Evolutionary conservation across 2,797 vertebrate genomes (phyloP), one percentile per base, ranked within the genome.

Genomic region (Amniataba percoides): DNA sequence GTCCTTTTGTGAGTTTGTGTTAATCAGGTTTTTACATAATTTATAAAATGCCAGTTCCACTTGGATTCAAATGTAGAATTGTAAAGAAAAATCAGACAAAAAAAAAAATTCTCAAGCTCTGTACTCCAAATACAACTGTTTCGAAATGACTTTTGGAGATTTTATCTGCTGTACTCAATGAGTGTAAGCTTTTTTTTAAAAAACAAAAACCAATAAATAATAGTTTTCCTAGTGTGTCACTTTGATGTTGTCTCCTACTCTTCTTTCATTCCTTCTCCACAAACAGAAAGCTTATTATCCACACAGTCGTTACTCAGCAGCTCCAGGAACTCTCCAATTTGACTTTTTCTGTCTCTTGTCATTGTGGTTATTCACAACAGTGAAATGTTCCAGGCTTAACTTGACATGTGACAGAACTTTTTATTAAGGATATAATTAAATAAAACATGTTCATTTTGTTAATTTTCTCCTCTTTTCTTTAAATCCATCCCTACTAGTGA

Each of bases 101-200:
- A 81, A 66, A 67, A 85, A 81, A 70, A 45, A 78, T 70, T 92
- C 91, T 94, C 93, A 95, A 94, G 87, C 94, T 96, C 97, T 98
- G 89, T 92, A 87, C 89, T 93, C 89, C 82, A 92, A 91, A 93
- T 83, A 73, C 93, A 95, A 93, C 95, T 96, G 95, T 97, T 98
- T 98, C 91, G 90, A 95, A 87, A 95, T 94, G 94, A 96, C 92
- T 95, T 98, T 97, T 97, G 96, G 96, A 95, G 93, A 94, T 99
- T 99, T 99, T 97, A 98, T 97, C 97, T 97, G 96, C 96, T 96
- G 95, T 97, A 97, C 97, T 99, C 96, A 96, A 97, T 96, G 95
- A 96, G 96, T 98, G 97, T 99, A 97, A 96, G 95, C 95, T 96
- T 97, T 98, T 90, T 86, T 67, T 71, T 57, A 69, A 72, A 63